phyloP scores from a whole-genome alignment of 1,140 invertebrate species.

The Drosophila chauvacae region DNA sequence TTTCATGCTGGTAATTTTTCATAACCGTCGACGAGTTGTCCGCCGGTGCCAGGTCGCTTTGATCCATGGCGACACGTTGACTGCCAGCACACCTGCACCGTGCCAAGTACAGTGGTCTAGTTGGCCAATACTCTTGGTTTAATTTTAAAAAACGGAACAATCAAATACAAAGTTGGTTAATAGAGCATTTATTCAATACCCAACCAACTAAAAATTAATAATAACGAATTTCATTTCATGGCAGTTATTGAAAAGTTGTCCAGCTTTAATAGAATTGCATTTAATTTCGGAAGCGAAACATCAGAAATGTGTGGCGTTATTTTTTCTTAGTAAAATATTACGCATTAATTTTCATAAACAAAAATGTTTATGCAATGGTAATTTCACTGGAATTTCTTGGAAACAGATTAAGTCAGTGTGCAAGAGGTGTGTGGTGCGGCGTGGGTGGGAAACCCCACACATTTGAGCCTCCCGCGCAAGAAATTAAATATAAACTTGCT shows the following conservation, averaged over 20 bases:
- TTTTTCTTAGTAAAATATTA: neutral
- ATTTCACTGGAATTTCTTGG: neutral
- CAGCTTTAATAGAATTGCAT: neutral
- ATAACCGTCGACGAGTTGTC: slow-evolving; percentile 66
- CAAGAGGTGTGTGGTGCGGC: neutral
- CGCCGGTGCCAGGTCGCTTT: slow-evolving; percentile 49
- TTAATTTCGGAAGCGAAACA: neutral
- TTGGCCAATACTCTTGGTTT: neutral
- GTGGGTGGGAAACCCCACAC: slow-evolving; percentile 31
- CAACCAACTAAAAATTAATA: neutral
- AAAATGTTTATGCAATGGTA: no score
- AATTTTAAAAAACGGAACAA: no score
- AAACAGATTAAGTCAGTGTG: slow-evolving; percentile 5
- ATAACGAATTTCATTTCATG: neutral
- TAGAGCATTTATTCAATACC: neutral
- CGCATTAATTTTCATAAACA: neutral
- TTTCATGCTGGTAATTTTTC: slow-evolving; percentile 74
- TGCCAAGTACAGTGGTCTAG: neutral
- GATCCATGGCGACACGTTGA: slow-evolving; percentile 74
- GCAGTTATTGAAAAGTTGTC: neutral
- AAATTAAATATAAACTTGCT: slow-evolving; percentile 80
- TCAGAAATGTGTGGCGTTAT: neutral
- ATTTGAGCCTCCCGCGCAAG: slow-evolving; percentile 56
- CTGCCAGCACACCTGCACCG: slow-evolving; percentile 57
- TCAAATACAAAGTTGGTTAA: neutral